phyloP scores from a whole-genome alignment of 2,113 vertebrate species.

The Menidia beryllina region DNA sequence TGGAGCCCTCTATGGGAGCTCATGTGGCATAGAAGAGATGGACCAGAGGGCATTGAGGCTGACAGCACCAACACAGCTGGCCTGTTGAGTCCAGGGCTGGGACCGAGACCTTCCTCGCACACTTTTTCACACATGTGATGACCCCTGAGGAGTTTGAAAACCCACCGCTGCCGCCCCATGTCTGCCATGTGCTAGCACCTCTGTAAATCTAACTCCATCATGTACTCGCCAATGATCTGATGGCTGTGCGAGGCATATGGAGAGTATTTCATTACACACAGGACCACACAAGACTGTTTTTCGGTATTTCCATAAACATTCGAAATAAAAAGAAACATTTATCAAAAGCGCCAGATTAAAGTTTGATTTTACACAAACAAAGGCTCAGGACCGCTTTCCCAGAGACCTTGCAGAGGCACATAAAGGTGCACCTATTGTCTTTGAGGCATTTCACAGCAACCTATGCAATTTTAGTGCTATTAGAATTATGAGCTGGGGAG shows the following conservation, averaged over 20 bases:
- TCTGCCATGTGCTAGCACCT: slow-evolving; percentile 25
- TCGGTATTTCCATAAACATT: slow-evolving; percentile 74
- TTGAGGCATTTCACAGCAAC: slow-evolving; percentile 36
- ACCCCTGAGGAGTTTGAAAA: slow-evolving; percentile 25
- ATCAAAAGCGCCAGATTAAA: slow-evolving; percentile 72
- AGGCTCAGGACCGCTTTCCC: slow-evolving; percentile 51
- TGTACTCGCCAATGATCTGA: slow-evolving; percentile 59
- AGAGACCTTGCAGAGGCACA: slow-evolving; percentile 35
- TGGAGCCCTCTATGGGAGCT: slow-evolving; percentile 60
- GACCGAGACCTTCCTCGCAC: slow-evolving; percentile 20
- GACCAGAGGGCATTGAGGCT: slow-evolving; percentile 67
- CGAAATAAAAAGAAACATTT: slow-evolving; percentile 72
- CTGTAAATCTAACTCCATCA: slow-evolving; percentile 34
- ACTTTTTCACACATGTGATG: slow-evolving; percentile 39
- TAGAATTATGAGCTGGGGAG: slow-evolving; percentile 32
- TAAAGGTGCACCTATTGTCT: slow-evolving; percentile 58
- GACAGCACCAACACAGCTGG: slow-evolving; percentile 83
- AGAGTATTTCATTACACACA: slow-evolving; percentile 69
- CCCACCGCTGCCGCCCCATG: slow-evolving; percentile 18
- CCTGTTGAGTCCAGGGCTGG: slow-evolving; percentile 21
- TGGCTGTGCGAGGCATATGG: slow-evolving; percentile 36
- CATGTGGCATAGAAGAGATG: slow-evolving; percentile 66
- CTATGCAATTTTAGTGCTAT: slow-evolving; percentile 18
- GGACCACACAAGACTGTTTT: slow-evolving; percentile 80
- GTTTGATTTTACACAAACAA: slow-evolving; percentile 75